A percentile compares a stretch with the other conserved stretches of the same genome.
phyloP scores from a whole-genome alignment of 2,888 invertebrate genomes.

The Anodontia alba region DNA sequence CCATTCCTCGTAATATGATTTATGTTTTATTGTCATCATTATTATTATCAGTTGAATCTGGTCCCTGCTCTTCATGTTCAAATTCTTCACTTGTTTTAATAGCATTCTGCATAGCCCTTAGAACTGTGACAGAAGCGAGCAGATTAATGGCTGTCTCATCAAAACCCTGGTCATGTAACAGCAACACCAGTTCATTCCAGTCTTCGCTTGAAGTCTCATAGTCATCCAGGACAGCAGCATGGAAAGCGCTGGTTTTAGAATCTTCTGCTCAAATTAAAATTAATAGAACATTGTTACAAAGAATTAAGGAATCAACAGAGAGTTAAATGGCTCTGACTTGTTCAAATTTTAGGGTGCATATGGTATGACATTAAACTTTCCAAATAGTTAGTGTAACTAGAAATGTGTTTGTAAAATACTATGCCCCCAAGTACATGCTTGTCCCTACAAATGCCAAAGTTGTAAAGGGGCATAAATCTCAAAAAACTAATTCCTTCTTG shows the following conservation, averaged over 20 bases:
- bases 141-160: constrained; percentile 74
- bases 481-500: no score
- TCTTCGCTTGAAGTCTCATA: constrained; percentile 68
- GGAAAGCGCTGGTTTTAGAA: constrained; percentile 59
- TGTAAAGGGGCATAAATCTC: no score
- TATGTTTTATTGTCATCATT: background rate
- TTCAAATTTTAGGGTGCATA: no score
- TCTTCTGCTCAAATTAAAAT: constrained; percentile 57
- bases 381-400: no score
- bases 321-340: no score
- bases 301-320: no score
- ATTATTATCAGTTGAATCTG: background rate
- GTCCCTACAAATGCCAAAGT: no score
- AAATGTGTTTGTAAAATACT: no score
- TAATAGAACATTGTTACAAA: background rate
- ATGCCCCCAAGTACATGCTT: no score
- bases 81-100: constrained; percentile 58
- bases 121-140: constrained; percentile 74
- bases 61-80: background rate
- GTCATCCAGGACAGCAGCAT: constrained; percentile 76
- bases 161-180: constrained; percentile 73
- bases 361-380: background rate
- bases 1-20: no score
- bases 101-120: constrained; percentile 69
- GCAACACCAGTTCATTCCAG: constrained; percentile 75